Evolutionary conservation across 2,113 vertebrate genomes (phyloP).

Genomic region (Orcinus orca): DNA sequence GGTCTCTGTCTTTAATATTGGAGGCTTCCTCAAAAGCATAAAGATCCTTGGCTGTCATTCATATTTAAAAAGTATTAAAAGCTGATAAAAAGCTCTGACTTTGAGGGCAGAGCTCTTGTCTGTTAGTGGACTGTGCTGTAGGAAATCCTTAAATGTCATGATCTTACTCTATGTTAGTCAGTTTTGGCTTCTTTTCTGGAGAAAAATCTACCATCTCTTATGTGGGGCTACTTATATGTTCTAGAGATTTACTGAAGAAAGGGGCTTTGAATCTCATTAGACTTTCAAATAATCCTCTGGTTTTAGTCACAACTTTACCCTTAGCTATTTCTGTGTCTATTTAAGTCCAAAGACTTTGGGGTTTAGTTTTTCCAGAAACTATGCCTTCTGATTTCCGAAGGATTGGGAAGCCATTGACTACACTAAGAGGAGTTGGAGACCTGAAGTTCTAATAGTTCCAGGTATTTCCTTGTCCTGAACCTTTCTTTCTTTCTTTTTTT

Average conservation of each 20-base stretch:
- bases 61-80: constrained; percentile 5
- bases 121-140: neutral
- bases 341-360: neutral
- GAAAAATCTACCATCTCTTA: neutral
- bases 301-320: neutral
- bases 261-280: neutral
- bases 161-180: neutral
- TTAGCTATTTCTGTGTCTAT: neutral
- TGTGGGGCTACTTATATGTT: neutral
- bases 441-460: neutral
- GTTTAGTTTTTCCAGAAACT: constrained; percentile 34
- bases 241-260: constrained; percentile 15
- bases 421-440: neutral
- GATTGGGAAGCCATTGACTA: neutral
- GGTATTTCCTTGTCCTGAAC: neutral
- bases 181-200: neutral
- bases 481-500: too few species aligned
- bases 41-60: constrained; percentile 1
- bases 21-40: neutral
- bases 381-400: neutral
- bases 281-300: neutral
- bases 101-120: neutral
- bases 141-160: neutral
- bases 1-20: constrained; percentile 31
- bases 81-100: neutral